A percentile compares a stretch with the other conserved stretches of the same genome.
These are phyloP conservation scores for Acleris literana DNA, from an alignment of 2,888 invertebrate species.

Conservation along the genomic window DNA sequence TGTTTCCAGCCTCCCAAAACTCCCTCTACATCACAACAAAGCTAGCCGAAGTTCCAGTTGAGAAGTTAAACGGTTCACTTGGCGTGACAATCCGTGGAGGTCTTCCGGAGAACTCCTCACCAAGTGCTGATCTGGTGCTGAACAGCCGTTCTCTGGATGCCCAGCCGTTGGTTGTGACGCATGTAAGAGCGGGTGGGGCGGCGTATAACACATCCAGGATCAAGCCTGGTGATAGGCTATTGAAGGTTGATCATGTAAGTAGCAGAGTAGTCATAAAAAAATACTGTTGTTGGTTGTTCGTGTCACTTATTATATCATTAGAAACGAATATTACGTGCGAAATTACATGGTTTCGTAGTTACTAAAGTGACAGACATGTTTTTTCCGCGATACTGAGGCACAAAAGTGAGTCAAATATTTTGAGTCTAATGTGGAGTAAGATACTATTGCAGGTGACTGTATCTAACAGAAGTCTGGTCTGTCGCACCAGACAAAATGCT, in stretches of 20 bases:
- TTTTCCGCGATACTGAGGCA: no score
- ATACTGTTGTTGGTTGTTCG: no score
- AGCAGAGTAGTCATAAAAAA: no score
- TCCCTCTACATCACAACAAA: conserved; percentile 90
- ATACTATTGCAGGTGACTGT: no score
- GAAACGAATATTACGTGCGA: no score
- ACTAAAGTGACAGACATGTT: no score
- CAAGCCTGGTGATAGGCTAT: conserved; percentile 93
- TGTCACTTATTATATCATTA: no score
- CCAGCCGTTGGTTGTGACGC: conserved; percentile 93
- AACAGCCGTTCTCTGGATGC: conserved; percentile 83
- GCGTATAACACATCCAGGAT: conserved; percentile 95
- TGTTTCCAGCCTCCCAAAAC: conserved; percentile 85
- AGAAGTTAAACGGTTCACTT: conserved; percentile 91
- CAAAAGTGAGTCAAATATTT: no score
- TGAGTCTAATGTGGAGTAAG: no score
- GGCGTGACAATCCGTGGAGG: conserved; percentile 95
- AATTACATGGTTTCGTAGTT: no score
- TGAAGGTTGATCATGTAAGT: conserved; percentile 92
- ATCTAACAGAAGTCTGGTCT: no score
- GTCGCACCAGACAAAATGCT: no score
- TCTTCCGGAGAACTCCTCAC: conserved; percentile 81
- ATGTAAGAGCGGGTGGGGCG: conserved; percentile 94
- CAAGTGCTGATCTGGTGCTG: conserved; percentile 85
- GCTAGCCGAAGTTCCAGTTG: conserved; percentile 90